Evolutionary conservation across 92 coral and sea anemone genomes (phyloP), one percentile per base, ranked within the genome.

Genomic region (Ricordea florida): DNA sequence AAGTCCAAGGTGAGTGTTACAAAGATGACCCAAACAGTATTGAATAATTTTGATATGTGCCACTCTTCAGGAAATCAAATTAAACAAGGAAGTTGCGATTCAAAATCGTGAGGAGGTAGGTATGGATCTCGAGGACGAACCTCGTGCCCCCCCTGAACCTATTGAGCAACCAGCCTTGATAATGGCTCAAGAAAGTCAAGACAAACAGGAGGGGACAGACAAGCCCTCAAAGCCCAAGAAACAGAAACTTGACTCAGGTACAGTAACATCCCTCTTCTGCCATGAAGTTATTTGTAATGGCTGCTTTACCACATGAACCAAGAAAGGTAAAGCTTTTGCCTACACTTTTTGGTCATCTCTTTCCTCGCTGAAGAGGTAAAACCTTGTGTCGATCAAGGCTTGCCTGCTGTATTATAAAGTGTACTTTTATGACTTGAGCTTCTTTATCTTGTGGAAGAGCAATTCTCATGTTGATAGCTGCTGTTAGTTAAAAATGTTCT

Each of bases 61-160:
- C 79, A 52, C 83, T 72, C 79, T 87, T 81, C 77, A 91, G 97
- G 97, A 88, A 83, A 83, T 88, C 69, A 88, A 63, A 78, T 76
- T 81, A 62, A 85, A 78, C 49, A 82, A 89, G 44, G 97, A 91
- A 76, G 75, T 80, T 63, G 90, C 88, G 82, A 68, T 83, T 43
- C 81, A 83, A 29, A 87, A 79, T 60, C 93, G 92, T n/a, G 85
- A 57, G 14, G 92, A 87, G 93, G 97, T 91, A 91, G 97, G 97
- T 83, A 91, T 91, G 97, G 97, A 91, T 29, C 75, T 91, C 46
- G 97, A 91, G 27, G 93, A 88, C 9, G 96, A 90, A 13, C 83
- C 41, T 50, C 27, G 50, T 62, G 57, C 18, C 56, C 65, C 46
- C 7, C 66, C 58, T 24, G 80, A 64, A 58, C 57, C 46, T 7